Base-by-base conservation (phyloP, 2,113 vertebrate genomes). In the Setophaga coronata region DNA sequence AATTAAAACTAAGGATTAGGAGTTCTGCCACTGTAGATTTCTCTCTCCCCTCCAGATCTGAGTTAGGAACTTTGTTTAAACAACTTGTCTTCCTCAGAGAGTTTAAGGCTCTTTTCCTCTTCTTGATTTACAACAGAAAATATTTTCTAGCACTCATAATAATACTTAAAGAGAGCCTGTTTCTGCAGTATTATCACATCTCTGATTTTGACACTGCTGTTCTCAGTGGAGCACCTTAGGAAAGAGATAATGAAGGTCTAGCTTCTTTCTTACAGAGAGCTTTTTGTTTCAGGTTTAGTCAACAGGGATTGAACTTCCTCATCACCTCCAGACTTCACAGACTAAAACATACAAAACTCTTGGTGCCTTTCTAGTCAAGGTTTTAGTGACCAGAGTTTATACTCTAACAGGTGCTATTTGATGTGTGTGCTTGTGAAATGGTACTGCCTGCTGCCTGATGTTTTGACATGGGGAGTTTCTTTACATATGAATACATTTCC, bases 401-500 rank as follows among this genome's bases (percentile, higher is more conserved):
- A 61, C 4, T 90, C 20, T 42, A 83, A 38, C 29, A 87, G 43
- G 76, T 81, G 72, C 14, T 36, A 31, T 71, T 64, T 87, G 47
- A 62, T 69, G 5, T 72, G 16, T 0, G 3, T 24, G 23, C n/a
- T 62, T 89, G 42, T 85, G 66, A 73, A 82, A 82, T 28, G 13
- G 20, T 54, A 29, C 23, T 76, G 81, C 45, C 70, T 65, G 57
- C 53, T 89, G 64, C 57, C 69, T 84, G 23, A 43, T 25, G 6
- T 33, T 74, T 67, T 3, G 4, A 82, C 69, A 78, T 1, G 1
- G 50, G 58, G 53, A 69, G 62, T 82, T 87, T 78, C 54, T 82
- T 89, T n/a, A 42, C 12, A 29, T 79, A 72, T 33, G 25, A 91
- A 85, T 72, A 87, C 33, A 72, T 94, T 89, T 87, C 42, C 18